Evolutionary conservation across 2,888 invertebrate species (phyloP).

Genomic region (Drosophila sordidapex): DNA sequence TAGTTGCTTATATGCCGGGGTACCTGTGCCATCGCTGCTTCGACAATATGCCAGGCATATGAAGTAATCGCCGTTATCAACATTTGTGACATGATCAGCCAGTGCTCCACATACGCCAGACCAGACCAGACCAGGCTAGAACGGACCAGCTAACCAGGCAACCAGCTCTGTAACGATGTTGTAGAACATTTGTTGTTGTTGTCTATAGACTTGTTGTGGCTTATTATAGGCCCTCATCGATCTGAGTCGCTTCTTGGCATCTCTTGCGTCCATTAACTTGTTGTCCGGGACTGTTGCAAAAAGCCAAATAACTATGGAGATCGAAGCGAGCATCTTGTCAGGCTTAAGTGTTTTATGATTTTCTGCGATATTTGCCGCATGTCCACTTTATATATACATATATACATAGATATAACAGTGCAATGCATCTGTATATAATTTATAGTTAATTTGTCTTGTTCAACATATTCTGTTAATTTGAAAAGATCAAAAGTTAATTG

Average conservation of each 20-base stretch:
- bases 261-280: constrained; percentile 34
- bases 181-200: constrained; percentile 37
- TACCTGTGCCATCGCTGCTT: constrained; percentile 61
- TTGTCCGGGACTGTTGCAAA: constrained; percentile 2
- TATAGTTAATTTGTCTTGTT: neutral
- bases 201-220: constrained; percentile 34
- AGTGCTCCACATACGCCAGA: constrained; percentile 62
- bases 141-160: constrained; percentile 1
- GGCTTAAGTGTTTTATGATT: constrained; percentile 12
- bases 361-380: neutral
- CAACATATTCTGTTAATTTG: constrained; percentile 1
- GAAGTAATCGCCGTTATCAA: constrained; percentile 83
- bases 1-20: neutral
- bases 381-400: neutral
- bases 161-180: constrained; percentile 12
- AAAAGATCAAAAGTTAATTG: constrained; percentile 21
- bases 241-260: constrained; percentile 54
- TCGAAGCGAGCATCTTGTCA: constrained; percentile 22
- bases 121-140: constrained; percentile 11
- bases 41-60: constrained; percentile 80
- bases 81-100: constrained; percentile 79
- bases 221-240: constrained; percentile 60
- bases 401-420: neutral
- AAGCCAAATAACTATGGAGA: constrained; percentile 25
- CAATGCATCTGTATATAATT: neutral